phyloP scores from a whole-genome alignment of 2,888 invertebrate species.

The Napeogenes inachia region DNA sequence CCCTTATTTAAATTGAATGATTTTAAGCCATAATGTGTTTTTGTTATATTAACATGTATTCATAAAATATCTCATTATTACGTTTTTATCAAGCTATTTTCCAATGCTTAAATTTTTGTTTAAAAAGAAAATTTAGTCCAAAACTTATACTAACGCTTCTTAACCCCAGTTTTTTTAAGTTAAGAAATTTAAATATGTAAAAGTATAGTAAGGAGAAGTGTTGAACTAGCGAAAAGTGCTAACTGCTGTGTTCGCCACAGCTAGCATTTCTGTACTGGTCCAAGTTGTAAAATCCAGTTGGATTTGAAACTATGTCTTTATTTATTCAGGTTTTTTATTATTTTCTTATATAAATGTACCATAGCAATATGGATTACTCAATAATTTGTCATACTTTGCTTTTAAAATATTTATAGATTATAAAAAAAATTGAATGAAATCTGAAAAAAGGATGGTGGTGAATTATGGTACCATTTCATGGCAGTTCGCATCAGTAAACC shows the following conservation, averaged over 20 bases:
- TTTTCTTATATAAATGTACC: too few relatives aligned
- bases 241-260: slow-evolving; percentile 45
- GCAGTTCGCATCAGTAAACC: not conserved
- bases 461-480: too few relatives aligned
- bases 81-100: too few relatives aligned
- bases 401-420: not conserved
- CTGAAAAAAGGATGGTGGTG: too few relatives aligned
- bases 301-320: not conserved
- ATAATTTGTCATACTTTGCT: not conserved
- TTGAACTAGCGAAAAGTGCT: slow-evolving; percentile 42
- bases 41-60: too few relatives aligned
- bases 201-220: slow-evolving; percentile 41
- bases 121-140: slow-evolving; percentile 24
- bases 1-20: too few relatives aligned
- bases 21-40: too few relatives aligned
- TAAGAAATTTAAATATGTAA: slow-evolving; percentile 54
- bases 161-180: slow-evolving; percentile 45
- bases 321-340: not conserved
- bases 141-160: slow-evolving; percentile 29
- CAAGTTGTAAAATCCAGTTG: slow-evolving; percentile 6
- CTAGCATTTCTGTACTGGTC: slow-evolving; percentile 31
- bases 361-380: too few relatives aligned
- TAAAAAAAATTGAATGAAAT: not conserved
- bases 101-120: too few relatives aligned
- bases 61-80: too few relatives aligned